Evolutionary conservation across 1,140 invertebrate genomes (phyloP).

Genomic region (Agrilus planipennis): DNA sequence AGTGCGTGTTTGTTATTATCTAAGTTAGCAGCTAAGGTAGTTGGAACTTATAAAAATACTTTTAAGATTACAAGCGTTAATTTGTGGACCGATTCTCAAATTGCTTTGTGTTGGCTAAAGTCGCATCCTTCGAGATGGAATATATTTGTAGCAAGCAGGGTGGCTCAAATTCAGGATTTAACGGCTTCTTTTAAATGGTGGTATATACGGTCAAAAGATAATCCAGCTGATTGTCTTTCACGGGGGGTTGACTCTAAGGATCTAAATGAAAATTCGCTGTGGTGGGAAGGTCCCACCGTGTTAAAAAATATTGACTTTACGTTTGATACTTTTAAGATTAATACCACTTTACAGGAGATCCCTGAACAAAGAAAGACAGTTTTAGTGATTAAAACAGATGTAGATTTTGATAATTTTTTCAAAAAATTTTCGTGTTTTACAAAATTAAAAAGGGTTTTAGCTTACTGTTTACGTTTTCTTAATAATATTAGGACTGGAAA

Average conservation of each 20-base stretch:
- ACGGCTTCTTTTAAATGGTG: slow-evolving; percentile 10
- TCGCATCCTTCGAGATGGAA: slow-evolving; percentile 12
- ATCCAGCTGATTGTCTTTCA: slow-evolving; percentile 20
- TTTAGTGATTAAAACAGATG: not conserved
- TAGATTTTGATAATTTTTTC: slow-evolving; percentile 3
- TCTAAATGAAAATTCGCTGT: slow-evolving; percentile 12
- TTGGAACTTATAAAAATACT: not conserved
- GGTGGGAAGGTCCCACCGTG: slow-evolving; percentile 20
- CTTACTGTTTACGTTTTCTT: slow-evolving; percentile 2
- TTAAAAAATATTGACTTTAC: not conserved
- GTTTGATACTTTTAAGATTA: not conserved
- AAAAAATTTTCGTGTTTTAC: not conserved
- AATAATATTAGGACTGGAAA: not conserved
- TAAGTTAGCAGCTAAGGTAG: slow-evolving; percentile 4
- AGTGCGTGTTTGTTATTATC: slow-evolving; percentile 9
- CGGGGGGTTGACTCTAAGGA: slow-evolving; percentile 12
- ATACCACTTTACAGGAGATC: not conserved
- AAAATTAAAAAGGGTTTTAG: slow-evolving; percentile 1
- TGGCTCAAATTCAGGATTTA: slow-evolving; percentile 15
- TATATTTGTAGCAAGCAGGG: slow-evolving; percentile 16
- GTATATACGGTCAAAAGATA: slow-evolving; percentile 13
- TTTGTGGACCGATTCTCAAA: slow-evolving; percentile 18
- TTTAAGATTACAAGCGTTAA: not conserved
- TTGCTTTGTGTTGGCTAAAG: slow-evolving; percentile 17
- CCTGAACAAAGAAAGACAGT: no score